Evolutionary conservation across 2,888 invertebrate species (phyloP), one percentile per base, ranked within the genome.

Genomic region (Drepanosiphum platanoidis): DNA sequence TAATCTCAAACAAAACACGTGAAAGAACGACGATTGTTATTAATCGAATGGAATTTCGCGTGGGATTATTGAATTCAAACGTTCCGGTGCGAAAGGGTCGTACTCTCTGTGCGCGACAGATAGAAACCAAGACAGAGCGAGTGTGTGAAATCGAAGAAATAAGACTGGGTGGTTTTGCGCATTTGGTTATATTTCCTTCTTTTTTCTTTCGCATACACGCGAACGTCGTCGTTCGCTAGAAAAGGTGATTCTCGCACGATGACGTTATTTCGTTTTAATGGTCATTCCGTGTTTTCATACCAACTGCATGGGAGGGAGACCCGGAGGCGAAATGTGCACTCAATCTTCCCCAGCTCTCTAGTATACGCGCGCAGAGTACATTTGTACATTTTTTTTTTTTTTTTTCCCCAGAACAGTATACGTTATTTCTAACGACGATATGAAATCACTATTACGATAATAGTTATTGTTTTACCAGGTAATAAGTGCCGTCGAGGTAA

Each of bases 201-300:
- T 52, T 80, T 68, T 52, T 58, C 11, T n/a, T 75, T 18, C 27
- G n/a, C n/a, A 27, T 80, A 27, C 34, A 58, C 52, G 1, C n/a
- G n/a, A 8, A n/a, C n/a, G n/a, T 30, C 39, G 36, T 61, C 34
- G 27, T 58, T 83, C 66, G 27, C 7, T 9, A 27, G 8, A 68
- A 70, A 66, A 75, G 30, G n/a, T 32, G 61, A 64, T 83, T 66
- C 52, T 7, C 22, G 22, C 34, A 11, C 52, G 36, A 46, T 42
- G 68, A 39, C 66, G 68, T 77, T 34, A 70, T 66, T 77, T 66
- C 32, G 66, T 52, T 81, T 68, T 84, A 84, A 84, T 84, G 84
- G 84, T 77, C 84, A 84, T 84, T 84, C 34, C 84, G 15, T 84
- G 84, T 84, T n/a, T n/a, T 84, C 11, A 39, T 46, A 39, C 68